phyloP scores from a whole-genome alignment of 64 coral and sea anemone genomes.

The Stylophora pistillata region DNA sequence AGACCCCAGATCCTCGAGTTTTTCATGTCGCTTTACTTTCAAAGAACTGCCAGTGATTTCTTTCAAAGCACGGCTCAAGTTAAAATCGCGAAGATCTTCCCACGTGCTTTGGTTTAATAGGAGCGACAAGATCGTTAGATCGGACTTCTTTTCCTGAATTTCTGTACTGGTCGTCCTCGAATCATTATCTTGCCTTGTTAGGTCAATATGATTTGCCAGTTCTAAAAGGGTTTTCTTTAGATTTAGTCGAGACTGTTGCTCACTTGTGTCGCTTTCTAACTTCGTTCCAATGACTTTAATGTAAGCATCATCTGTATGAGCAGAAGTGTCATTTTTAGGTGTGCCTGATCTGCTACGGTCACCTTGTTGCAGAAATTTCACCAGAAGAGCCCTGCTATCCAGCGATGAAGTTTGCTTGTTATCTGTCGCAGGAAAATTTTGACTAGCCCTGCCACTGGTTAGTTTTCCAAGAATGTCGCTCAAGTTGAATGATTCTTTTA shows the following conservation, averaged over 20 bases:
- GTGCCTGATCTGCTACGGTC: not conserved
- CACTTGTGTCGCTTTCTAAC: not conserved
- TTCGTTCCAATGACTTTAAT: not conserved
- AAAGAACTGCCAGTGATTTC: slow-evolving; percentile 14
- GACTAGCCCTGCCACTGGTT: not conserved
- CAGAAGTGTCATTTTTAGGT: not conserved
- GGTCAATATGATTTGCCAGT: slow-evolving; percentile 16
- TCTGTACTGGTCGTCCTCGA: not conserved
- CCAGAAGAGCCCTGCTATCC: slow-evolving; percentile 9
- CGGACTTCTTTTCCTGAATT: not conserved
- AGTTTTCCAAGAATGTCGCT: not conserved
- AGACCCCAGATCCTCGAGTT: not conserved
- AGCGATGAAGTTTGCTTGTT: not conserved
- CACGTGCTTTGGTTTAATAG: slow-evolving; percentile 8
- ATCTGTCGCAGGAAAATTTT: not conserved
- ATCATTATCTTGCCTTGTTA: not conserved
- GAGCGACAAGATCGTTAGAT: slow-evolving; percentile 3
- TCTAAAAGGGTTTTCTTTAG: slow-evolving; percentile 4
- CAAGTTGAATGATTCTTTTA: slow-evolving; percentile 1
- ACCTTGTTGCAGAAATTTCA: slow-evolving; percentile 24
- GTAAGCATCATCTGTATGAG: not conserved
- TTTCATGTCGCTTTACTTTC: not conserved
- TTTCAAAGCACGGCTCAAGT: slow-evolving; percentile 11
- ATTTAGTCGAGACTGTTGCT: not conserved
- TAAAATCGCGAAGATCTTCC: not conserved